Base-by-base conservation (phyloP, 2,797 vertebrate species). In the Acrossocheilus wenchowensis region DNA sequence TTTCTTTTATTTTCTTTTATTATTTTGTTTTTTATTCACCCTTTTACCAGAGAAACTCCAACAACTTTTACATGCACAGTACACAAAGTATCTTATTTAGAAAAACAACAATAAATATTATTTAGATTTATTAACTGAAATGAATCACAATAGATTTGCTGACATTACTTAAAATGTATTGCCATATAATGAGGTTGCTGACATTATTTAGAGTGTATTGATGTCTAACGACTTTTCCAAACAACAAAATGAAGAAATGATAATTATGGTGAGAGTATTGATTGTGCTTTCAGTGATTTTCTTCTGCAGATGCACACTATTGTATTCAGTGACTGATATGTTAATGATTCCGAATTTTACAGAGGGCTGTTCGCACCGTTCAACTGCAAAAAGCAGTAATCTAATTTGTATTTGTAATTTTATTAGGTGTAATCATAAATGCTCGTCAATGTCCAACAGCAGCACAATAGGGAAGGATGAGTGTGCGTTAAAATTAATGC, bases 371-470 rank as follows among this genome's bases (percentile, higher is more conserved):
- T 71, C 41, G 6, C 34, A 19, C 75, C 19, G 52, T 87, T 79
- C 78, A 30, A 77, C 68, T 54, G 71, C 75, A 79, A 78, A 85
- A 87, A 64, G 43, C 36, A 50, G 62, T 77, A 75, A 88, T 90
- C 85, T 87, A 86, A 90, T 89, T 83, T 83, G 84, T 78, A 89
- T 83, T 88, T 81, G 84, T 89, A 82, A 89, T 81, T 87, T 86
- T 75, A 87, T 88, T 87, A 89, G 45, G 48, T 74, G 52, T 83
- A 87, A 78, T 66, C 45, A 75, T 85, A 90, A 89, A 87, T 75
- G 83, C 85, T 82, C 84, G 79, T 89, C 80, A 87, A 85, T 74
- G 50, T 84, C 74, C 75, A 85, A 68, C 79, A 60, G 62, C 57
- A 81, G 69, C 72, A 83, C 45, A 85, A 88, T 68, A 81, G 81